Percentiles rank a stretch among this genome's conserved stretches.
phyloP scores from a whole-genome alignment of 2,113 vertebrate species.

The Galemys pyrenaicus region DNA sequence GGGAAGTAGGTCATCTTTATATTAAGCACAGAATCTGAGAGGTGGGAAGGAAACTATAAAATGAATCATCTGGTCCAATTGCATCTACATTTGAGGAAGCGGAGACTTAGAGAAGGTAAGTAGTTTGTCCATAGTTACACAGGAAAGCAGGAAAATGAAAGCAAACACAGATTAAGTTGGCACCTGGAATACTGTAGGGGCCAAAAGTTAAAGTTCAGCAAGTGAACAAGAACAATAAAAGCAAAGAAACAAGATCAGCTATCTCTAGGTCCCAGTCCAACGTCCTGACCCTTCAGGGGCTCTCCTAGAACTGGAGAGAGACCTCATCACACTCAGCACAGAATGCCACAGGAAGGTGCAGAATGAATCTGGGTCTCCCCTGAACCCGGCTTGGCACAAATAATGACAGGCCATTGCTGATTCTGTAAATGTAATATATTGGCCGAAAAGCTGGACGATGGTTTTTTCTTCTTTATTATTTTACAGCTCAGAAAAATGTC shows the following conservation, averaged over 20 bases:
- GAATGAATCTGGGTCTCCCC: background rate
- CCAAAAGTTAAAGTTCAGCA: conserved; percentile 51
- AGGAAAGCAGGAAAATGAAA: background rate
- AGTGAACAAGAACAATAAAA: background rate
- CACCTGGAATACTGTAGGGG: background rate
- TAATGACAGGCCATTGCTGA: background rate
- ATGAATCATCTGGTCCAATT: background rate
- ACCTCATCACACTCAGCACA: no score
- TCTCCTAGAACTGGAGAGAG: conserved; percentile 20
- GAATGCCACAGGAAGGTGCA: background rate
- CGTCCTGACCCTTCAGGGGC: background rate
- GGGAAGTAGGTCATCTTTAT: background rate
- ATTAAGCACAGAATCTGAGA: conserved; percentile 17
- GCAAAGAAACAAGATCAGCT: background rate
- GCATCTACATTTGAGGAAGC: conserved; percentile 10
- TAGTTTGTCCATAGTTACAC: background rate
- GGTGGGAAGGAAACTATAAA: background rate
- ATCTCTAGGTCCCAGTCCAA: background rate
- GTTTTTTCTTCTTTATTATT: conserved; percentile 17
- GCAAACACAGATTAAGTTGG: background rate
- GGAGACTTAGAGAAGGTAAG: background rate
- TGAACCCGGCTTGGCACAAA: background rate
- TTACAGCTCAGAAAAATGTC: conserved; percentile 40
- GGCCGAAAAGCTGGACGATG: conserved; percentile 22
- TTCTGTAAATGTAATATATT: background rate